phyloP scores from a whole-genome alignment of 2,113 vertebrate species.

The Mesoclemmys tuberculata region DNA sequence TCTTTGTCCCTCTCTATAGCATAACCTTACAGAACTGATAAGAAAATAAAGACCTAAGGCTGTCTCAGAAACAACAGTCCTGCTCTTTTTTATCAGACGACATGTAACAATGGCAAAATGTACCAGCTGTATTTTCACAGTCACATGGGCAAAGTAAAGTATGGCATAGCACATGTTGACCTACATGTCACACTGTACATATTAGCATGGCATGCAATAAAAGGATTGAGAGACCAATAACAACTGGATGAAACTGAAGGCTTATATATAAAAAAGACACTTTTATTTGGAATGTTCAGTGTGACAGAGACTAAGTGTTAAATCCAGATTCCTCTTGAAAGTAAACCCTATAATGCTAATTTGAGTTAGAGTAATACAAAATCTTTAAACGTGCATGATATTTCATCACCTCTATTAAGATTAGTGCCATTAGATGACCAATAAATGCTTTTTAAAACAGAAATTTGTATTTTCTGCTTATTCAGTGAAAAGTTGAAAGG shows the following conservation, averaged over 20 bases:
- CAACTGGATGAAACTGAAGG: neutral
- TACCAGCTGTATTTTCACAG: neutral
- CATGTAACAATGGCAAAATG: neutral
- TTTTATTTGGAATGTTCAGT: neutral
- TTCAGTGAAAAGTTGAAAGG: neutral
- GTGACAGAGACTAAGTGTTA: neutral
- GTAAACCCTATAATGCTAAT: neutral
- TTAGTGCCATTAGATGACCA: neutral
- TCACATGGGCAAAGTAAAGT: neutral
- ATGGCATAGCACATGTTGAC: neutral
- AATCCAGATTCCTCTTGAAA: neutral
- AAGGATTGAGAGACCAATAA: neutral
- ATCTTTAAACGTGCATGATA: neutral
- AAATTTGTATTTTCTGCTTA: neutral
- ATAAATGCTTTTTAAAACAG: neutral
- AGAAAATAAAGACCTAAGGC: neutral
- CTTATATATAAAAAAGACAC: neutral
- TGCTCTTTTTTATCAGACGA: neutral
- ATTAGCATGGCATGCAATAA: neutral
- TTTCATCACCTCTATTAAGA: neutral
- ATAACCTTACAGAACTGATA: rapidly evolving
- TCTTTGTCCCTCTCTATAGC: neutral
- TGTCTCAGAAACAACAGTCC: neutral
- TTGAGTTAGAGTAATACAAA: neutral
- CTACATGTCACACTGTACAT: rapidly evolving